phyloP scores from a whole-genome alignment of 2,888 invertebrate species.

The Mythimna vitellina region DNA sequence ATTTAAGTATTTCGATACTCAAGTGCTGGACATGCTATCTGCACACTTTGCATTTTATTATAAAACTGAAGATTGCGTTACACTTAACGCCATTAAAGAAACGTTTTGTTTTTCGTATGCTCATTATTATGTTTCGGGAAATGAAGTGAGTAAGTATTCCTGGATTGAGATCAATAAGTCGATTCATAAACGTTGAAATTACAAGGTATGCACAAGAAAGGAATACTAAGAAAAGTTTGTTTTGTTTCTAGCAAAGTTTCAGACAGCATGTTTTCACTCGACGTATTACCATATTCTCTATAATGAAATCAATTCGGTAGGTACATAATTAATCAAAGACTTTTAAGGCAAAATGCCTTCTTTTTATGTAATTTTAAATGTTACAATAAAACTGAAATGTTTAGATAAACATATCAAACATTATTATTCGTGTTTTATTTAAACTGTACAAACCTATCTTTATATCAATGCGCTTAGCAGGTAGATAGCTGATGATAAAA shows the following conservation, averaged over 20 bases:
- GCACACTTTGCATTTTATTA: constrained; percentile 6
- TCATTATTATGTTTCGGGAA: neutral
- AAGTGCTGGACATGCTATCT: constrained; percentile 55
- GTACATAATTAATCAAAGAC: constrained; percentile 86
- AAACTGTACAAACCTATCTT: neutral
- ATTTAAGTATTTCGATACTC: constrained; percentile 57
- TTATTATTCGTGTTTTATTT: constrained; percentile 75
- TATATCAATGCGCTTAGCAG: neutral
- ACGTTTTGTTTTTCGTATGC: neutral
- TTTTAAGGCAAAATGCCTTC: constrained; percentile 88
- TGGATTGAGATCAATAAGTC: too few species aligned
- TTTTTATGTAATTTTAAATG: constrained; percentile 90
- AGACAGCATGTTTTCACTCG: constrained; percentile 65
- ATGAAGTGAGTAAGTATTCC: neutral
- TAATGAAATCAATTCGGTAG: constrained; percentile 88
- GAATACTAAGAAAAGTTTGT: neutral
- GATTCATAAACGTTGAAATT: constrained; percentile 14
- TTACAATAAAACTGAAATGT: constrained; percentile 86
- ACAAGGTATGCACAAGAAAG: constrained; percentile 22
- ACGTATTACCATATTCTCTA: constrained; percentile 73
- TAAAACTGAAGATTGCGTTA: neutral
- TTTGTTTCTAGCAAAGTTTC: constrained; percentile 32
- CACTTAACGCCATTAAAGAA: neutral
- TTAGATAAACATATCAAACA: constrained; percentile 86
- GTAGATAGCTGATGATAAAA: neutral